Evolutionary conservation across 1,140 invertebrate species (phyloP).

Genomic region (Bombus balteatus): DNA sequence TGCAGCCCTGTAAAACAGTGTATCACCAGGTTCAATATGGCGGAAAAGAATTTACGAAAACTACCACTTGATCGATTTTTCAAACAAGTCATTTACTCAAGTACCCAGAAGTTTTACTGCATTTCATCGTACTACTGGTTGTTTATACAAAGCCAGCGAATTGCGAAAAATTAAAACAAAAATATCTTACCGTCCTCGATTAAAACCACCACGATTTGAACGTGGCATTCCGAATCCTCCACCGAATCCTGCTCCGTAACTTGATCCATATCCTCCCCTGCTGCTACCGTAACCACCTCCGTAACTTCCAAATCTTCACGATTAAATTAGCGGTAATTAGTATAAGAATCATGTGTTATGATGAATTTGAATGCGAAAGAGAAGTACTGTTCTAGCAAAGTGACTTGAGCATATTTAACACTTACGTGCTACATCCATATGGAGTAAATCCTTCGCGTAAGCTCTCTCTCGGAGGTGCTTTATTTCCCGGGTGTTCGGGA

Average conservation of each 20-base stretch:
- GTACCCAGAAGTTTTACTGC: background rate
- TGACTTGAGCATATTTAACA: background rate
- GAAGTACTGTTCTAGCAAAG: background rate
- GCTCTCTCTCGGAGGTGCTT: conserved; percentile 77
- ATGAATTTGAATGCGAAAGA: background rate
- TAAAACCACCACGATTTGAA: conserved; percentile 81
- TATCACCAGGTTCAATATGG: conserved; percentile 43
- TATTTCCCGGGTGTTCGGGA: conserved; percentile 92
- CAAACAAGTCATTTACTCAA: background rate
- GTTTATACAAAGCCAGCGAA: background rate
- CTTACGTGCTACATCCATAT: conserved; percentile 73
- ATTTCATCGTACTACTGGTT: background rate
- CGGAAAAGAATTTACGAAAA: background rate
- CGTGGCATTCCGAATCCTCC: conserved; percentile 80
- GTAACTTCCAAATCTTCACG: conserved; percentile 74
- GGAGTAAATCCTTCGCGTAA: conserved; percentile 79
- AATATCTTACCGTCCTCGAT: conserved; percentile 81
- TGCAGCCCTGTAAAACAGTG: conserved; percentile 84
- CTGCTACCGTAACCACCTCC: conserved; percentile 72
- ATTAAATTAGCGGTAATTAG: background rate
- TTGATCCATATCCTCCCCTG: conserved; percentile 74
- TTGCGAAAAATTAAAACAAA: background rate
- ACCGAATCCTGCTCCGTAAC: conserved; percentile 79
- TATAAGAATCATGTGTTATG: background rate
- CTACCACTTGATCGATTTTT: background rate